These are phyloP conservation scores for Meloidogyne floridensis DNA, from an alignment of 1,140 invertebrate genomes.

Conservation along the genomic window DNA sequence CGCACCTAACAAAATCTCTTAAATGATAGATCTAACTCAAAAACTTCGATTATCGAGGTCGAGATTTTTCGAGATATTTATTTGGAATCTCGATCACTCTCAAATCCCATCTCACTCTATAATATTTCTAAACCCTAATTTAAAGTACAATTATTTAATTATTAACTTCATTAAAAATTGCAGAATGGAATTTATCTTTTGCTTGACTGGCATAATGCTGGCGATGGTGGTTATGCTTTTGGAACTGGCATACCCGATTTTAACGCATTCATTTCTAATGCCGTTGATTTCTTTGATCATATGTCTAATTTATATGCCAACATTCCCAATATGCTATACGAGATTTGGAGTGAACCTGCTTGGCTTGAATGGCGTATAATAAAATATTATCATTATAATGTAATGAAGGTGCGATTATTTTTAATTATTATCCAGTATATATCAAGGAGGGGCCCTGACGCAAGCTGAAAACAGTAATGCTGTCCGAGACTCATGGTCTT, in stretches of 20 bases:
- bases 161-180: background rate
- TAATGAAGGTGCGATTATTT: background rate
- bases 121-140: too few species aligned
- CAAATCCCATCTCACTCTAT: too few species aligned
- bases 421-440: too few species aligned
- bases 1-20: too few species aligned
- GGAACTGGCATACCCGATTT: background rate
- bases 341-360: slow-evolving; percentile 3
- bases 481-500: too few species aligned
- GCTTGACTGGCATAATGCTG: slow-evolving; percentile 2
- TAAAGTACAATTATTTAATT: too few species aligned
- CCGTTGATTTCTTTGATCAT: background rate
- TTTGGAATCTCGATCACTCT: too few species aligned
- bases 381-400: slow-evolving; percentile 6
- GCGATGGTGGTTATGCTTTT: slow-evolving; percentile 5
- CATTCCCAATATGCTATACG: background rate
- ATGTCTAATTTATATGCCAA: background rate
- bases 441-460: too few species aligned
- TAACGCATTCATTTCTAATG: background rate
- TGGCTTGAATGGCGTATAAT: background rate
- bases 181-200: background rate
- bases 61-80: too few species aligned
- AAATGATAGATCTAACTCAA: too few species aligned
- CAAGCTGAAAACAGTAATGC: too few species aligned
- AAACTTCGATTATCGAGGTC: too few species aligned